Percentiles rank a stretch among this genome's conserved stretches.
Evolutionary conservation across 1,140 invertebrate genomes (phyloP).

Genomic region (Drosophila varians): DNA sequence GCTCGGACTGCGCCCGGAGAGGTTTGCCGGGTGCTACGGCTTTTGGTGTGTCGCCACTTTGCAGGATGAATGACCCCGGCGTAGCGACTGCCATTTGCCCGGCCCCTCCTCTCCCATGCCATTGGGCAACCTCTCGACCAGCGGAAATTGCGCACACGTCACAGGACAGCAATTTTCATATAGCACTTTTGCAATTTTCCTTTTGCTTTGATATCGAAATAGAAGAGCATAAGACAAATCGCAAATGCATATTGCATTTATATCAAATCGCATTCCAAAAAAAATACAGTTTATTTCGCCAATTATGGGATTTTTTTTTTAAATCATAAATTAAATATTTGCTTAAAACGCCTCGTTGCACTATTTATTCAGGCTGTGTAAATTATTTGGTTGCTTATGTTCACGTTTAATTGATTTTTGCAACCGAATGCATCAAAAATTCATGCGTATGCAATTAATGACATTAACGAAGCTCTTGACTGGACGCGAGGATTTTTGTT

Average conservation of each 20-base stretch:
- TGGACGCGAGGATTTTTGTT: conserved; percentile 10
- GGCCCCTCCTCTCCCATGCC: not conserved
- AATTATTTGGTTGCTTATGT: conserved; percentile 25
- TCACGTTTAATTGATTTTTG: conserved; percentile 75
- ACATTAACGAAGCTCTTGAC: conserved; percentile 43
- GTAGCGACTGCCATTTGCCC: conserved; percentile 43
- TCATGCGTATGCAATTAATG: conserved; percentile 74
- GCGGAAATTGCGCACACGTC: conserved; percentile 77
- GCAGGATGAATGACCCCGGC: conserved; percentile 77
- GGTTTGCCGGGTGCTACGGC: conserved; percentile 17
- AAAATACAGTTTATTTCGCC: no score
- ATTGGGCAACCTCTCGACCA: conserved; percentile 18
- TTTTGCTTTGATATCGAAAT: not conserved
- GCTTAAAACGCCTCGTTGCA: conserved; percentile 24
- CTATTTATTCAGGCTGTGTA: conserved; percentile 4
- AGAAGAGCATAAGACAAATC: not conserved
- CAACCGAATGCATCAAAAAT: conserved; percentile 75
- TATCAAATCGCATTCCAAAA: not conserved
- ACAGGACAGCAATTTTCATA: conserved; percentile 55
- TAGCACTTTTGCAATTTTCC: conserved; percentile 39
- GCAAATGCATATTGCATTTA: conserved; percentile 8
- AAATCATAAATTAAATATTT: conserved; percentile 27
- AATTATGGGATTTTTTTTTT: no score
- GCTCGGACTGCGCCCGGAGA: not conserved
- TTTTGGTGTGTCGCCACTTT: conserved; percentile 80